Conservation (phyloP, 2,797 vertebrate genomes). For the Rhinoraja longicauda region DNA sequence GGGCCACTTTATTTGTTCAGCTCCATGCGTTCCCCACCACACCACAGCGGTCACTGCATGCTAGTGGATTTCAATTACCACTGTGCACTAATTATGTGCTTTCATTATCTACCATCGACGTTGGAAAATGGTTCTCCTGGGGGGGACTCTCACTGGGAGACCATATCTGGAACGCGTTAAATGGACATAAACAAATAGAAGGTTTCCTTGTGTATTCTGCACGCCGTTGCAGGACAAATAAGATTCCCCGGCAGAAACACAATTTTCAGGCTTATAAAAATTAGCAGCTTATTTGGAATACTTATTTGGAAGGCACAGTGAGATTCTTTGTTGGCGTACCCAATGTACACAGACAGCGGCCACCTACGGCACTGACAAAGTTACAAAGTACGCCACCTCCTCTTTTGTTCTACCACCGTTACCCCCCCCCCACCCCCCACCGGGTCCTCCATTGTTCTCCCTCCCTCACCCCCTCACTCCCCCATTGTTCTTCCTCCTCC, state of each 20-base stretch:
- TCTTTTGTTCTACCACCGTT: too few species aligned
- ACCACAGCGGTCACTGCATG: neutral
- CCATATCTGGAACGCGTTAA: neutral
- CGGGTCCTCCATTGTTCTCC: too few species aligned
- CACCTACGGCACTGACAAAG: too few species aligned
- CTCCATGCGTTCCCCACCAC: neutral
- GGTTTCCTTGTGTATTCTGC: too few species aligned
- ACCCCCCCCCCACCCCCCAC: too few species aligned
- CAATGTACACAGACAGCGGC: too few species aligned
- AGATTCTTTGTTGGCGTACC: too few species aligned
- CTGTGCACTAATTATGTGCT: neutral
- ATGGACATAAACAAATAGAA: neutral
- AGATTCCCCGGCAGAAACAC: neutral
- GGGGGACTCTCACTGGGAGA: neutral
- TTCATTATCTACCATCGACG: neutral
- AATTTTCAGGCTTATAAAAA: neutral
- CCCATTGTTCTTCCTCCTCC: too few species aligned
- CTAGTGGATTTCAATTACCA: neutral
- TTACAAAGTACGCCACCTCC: too few species aligned
- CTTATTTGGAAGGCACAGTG: too few species aligned
- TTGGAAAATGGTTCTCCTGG: neutral
- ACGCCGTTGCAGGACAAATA: neutral
- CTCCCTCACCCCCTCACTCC: too few species aligned
- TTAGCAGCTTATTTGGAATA: neutral
- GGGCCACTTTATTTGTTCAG: neutral